phyloP scores from a whole-genome alignment of 2,888 invertebrate species.

The Stictocephala bisonia region DNA sequence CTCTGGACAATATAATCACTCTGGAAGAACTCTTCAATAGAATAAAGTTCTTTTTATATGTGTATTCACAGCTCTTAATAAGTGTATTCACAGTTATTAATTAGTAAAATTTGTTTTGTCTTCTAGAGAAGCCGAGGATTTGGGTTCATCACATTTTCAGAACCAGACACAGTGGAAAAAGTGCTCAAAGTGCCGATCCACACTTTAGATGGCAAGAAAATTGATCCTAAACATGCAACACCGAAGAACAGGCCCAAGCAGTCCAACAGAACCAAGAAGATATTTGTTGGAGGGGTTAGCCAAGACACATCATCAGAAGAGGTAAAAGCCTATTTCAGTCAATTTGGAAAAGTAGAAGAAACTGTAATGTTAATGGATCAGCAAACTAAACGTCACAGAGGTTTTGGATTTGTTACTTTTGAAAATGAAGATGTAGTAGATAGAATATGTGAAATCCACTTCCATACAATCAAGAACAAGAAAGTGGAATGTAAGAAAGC shows the following conservation, averaged over 20 bases:
- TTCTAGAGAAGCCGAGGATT: slow-evolving; percentile 94
- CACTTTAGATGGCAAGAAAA: slow-evolving; percentile 92
- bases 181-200: slow-evolving; percentile 91
- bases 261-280: slow-evolving; percentile 90
- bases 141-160: slow-evolving; percentile 94
- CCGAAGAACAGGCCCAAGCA: slow-evolving; percentile 89
- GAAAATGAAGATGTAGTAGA: slow-evolving; percentile 93
- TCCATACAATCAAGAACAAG: slow-evolving; percentile 92
- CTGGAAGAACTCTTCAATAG: too few species aligned
- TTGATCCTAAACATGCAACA: slow-evolving; percentile 94
- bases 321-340: slow-evolving; percentile 89
- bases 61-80: too few species aligned
- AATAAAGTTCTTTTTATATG: too few species aligned
- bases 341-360: slow-evolving; percentile 89
- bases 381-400: slow-evolving; percentile 90
- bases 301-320: slow-evolving; percentile 93
- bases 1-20: too few species aligned
- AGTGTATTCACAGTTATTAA: neutral
- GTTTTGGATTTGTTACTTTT: slow-evolving; percentile 92
- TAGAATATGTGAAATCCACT: slow-evolving; percentile 93
- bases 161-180: slow-evolving; percentile 90
- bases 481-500: slow-evolving; percentile 93
- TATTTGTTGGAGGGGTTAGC: slow-evolving; percentile 92
- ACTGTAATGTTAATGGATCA: slow-evolving; percentile 95
- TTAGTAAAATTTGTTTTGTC: slow-evolving; percentile 56